Conservation (phyloP, 2,888 invertebrate species). For the Diarsia rubi region DNA sequence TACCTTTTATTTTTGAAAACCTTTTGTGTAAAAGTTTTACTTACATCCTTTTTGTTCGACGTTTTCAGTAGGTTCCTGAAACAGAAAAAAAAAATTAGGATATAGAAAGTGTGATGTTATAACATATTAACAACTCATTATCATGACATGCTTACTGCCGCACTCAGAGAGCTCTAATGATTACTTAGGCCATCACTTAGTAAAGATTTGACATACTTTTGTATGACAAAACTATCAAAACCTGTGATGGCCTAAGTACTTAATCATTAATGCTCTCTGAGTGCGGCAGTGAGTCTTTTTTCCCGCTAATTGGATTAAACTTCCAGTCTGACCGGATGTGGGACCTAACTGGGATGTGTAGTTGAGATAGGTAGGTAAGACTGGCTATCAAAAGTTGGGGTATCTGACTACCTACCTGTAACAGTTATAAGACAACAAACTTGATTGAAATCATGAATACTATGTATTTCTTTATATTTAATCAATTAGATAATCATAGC, state of each 20-base stretch:
- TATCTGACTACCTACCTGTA: neutral
- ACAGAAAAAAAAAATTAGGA: conserved; percentile 21
- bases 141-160: neutral
- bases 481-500: neutral
- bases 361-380: too few species aligned
- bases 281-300: too few species aligned
- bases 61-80: conserved; percentile 32
- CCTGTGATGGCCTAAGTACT: too few species aligned
- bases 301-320: neutral
- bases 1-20: conserved; percentile 16
- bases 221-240: too few species aligned
- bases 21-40: conserved; percentile 18
- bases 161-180: too few species aligned
- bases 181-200: too few species aligned
- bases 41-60: conserved; percentile 45
- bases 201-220: too few species aligned
- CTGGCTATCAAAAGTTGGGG: neutral
- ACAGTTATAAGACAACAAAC: neutral
- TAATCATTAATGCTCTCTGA: too few species aligned
- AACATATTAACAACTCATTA: neutral
- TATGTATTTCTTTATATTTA: neutral
- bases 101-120: neutral
- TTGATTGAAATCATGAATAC: neutral
- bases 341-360: neutral
- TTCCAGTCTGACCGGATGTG: neutral